phyloP scores from a whole-genome alignment of 2,797 vertebrate genomes.

The Percopsis omiscomaycus region DNA sequence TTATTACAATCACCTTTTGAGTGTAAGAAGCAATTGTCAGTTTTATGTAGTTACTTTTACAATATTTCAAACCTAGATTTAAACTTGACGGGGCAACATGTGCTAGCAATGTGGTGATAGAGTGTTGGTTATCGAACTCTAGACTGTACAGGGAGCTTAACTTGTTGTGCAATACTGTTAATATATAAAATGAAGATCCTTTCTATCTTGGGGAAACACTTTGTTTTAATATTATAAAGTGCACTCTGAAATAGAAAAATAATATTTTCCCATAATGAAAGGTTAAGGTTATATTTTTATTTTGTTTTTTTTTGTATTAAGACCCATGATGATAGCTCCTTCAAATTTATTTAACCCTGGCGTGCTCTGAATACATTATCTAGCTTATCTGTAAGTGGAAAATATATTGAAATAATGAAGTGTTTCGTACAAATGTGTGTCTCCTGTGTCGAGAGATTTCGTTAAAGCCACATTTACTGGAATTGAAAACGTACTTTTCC shows the following conservation, averaged over 20 bases:
- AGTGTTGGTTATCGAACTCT: constrained; percentile 44
- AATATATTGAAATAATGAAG: constrained; percentile 35
- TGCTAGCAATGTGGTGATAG: constrained; percentile 49
- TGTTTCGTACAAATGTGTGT: constrained; percentile 50
- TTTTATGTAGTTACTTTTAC: constrained; percentile 52
- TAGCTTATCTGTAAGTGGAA: constrained; percentile 34
- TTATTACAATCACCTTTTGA: constrained; percentile 42
- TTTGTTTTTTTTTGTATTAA: constrained; percentile 18
- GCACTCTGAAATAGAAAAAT: constrained; percentile 25
- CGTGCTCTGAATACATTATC: constrained; percentile 31
- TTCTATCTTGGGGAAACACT: constrained; percentile 33
- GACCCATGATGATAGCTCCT: constrained; percentile 24
- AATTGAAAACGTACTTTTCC: constrained; percentile 42
- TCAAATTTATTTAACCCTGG: constrained; percentile 31
- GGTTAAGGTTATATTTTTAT: constrained; percentile 19
- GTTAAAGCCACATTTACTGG: constrained; percentile 43
- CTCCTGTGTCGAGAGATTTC: constrained; percentile 25
- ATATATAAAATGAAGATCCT: constrained; percentile 27
- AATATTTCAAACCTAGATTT: constrained; percentile 40
- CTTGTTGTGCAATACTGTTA: constrained; percentile 64
- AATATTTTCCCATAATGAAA: constrained; percentile 30
- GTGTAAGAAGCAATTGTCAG: constrained; percentile 47
- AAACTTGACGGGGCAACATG: constrained; percentile 42
- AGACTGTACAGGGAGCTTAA: constrained; percentile 38
- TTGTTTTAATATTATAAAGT: constrained; percentile 53